These are phyloP conservation scores for Eurystomus glaucurus DNA, from an alignment of 2,797 vertebrate species.

Conservation along the genomic window DNA sequence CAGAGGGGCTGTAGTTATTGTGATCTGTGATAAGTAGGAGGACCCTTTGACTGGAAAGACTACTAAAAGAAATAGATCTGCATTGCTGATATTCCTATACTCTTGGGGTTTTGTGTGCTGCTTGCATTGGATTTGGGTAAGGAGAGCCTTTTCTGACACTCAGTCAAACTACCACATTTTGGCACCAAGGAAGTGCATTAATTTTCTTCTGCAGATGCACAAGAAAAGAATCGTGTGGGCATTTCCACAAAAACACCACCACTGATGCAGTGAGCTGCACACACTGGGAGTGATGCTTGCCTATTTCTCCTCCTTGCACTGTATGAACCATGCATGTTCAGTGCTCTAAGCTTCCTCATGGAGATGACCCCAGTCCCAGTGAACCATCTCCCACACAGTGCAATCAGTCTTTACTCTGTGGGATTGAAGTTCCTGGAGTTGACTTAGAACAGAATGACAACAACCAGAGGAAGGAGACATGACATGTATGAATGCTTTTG, in stretches of 20 bases:
- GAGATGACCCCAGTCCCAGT: not conserved
- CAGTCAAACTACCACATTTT: not conserved
- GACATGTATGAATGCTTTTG: accelerated
- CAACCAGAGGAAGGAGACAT: not conserved
- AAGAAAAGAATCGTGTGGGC: not conserved
- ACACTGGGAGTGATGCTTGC: not conserved
- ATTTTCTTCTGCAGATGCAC: not conserved
- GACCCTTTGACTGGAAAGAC: not conserved
- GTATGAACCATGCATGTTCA: not conserved
- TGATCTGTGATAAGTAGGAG: not conserved
- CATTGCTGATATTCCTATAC: not conserved
- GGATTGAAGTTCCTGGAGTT: accelerated
- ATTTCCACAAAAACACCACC: not conserved
- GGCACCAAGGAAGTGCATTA: not conserved
- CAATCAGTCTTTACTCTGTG: not conserved
- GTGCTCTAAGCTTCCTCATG: not conserved
- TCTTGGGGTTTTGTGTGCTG: accelerated
- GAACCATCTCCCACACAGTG: not conserved
- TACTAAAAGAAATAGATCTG: not conserved
- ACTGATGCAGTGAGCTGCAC: not conserved
- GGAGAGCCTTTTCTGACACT: not conserved
- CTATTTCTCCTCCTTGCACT: not conserved
- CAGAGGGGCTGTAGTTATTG: not conserved
- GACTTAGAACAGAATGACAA: not conserved
- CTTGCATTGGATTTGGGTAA: not conserved